Conservation (phyloP, 2,113 vertebrate genomes). For the Pimephales promelas region DNA sequence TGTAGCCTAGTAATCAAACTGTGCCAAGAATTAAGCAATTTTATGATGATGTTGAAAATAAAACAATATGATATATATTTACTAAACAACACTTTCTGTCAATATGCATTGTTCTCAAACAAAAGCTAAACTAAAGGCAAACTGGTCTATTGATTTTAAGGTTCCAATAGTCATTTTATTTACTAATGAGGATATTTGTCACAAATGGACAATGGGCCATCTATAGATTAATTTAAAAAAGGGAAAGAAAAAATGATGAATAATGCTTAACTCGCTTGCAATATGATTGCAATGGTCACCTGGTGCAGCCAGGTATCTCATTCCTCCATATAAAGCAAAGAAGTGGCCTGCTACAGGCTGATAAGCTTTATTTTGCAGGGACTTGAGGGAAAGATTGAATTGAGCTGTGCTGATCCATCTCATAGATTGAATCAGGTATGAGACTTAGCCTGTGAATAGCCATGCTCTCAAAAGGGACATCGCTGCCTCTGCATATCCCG, state of each 20-base stretch:
- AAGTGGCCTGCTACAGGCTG: conserved; percentile 30
- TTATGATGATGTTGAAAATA: too few relatives aligned
- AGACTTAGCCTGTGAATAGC: conserved; percentile 4
- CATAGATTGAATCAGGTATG: conserved; percentile 49
- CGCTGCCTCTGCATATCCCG: background rate
- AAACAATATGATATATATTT: background rate
- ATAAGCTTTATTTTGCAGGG: conserved; percentile 42
- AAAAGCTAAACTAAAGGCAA: background rate
- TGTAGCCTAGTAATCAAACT: background rate
- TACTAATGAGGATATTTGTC: background rate
- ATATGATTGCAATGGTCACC: background rate
- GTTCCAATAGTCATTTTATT: background rate
- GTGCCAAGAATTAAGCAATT: background rate
- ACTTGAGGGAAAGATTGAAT: conserved; percentile 40
- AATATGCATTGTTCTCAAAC: background rate
- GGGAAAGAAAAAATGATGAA: background rate
- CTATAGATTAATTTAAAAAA: background rate
- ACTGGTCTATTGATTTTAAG: background rate
- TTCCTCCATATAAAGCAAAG: conserved; percentile 19
- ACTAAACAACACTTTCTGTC: background rate
- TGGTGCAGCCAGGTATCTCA: background rate
- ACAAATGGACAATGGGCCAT: background rate
- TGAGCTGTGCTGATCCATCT: conserved; percentile 47
- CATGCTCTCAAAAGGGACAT: conserved; percentile 22
- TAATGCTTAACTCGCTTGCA: background rate